Percentiles rank a stretch among this genome's conserved stretches.
Evolutionary conservation across 2,797 vertebrate genomes (phyloP).

Genomic region (Acomys russatus): DNA sequence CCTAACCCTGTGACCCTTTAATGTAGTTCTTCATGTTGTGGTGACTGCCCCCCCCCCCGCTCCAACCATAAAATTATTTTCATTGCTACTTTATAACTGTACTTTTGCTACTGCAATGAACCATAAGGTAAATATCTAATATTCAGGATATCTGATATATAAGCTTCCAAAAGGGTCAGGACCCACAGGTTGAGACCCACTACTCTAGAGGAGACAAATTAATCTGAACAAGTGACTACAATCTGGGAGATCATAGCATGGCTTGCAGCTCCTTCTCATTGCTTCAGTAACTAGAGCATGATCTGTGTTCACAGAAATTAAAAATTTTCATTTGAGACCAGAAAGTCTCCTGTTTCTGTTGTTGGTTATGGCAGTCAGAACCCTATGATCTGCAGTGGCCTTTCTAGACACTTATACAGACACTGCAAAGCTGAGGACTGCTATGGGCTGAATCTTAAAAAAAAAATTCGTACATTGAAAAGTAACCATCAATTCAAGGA

Average conservation of each 20-base stretch:
- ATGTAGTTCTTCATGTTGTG: not conserved
- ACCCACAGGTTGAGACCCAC: not conserved
- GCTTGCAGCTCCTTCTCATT: not conserved
- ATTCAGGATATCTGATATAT: not conserved
- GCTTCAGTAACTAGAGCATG: not conserved
- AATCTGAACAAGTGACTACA: not conserved
- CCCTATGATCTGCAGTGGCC: not conserved
- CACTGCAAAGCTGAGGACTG: not conserved
- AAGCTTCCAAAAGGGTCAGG: not conserved
- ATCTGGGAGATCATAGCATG: not conserved
- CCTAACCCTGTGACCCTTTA: not conserved
- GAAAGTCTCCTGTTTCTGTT: not conserved
- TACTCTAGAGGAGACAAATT: not conserved
- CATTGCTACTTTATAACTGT: not conserved
- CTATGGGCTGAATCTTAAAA: not conserved
- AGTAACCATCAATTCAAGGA: not conserved
- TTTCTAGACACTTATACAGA: not conserved
- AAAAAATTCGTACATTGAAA: not conserved
- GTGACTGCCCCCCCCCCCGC: not conserved
- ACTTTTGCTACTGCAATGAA: not conserved
- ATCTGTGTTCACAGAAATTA: not conserved
- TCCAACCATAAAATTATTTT: not conserved
- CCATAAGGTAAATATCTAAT: not conserved
- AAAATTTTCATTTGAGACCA: slow-evolving; percentile 29
- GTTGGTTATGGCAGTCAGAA: not conserved